Base-by-base conservation (phyloP, 1,140 invertebrate species). In the Pteromalus puparum region DNA sequence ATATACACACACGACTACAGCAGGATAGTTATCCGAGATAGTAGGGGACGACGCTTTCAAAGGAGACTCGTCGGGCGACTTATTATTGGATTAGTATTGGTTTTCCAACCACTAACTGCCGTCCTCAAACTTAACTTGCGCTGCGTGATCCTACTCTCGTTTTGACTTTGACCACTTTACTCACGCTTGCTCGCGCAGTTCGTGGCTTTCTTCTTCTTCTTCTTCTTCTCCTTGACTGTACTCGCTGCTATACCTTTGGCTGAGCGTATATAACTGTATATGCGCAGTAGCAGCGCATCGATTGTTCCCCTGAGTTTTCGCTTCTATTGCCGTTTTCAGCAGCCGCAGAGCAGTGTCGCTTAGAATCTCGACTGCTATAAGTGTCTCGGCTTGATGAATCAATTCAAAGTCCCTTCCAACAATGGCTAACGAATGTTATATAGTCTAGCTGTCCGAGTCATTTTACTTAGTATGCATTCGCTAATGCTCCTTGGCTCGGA, bases 31-130 rank as follows among this genome's bases (percentile, higher is more conserved):
- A 53, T 53, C 48, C 9, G 48, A 53, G 15, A 53, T 53, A 15
- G n/a, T 48, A 2, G 12, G 38, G 10, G 5, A 28, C 18, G 26
- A 28, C 6, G 28, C 53, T n/a, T 67, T 67, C 77, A 79, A 79
- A 79, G 38, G 53, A 67, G 13, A 34, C 61, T 12, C 21, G 73
- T 15, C 38, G 38, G 38, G 13, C 34, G 9, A 67, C 61, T 34
- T 79, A 26, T 79, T 34, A 79, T 79, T 79, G 77, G 1, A 67
- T 79, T 79, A 38, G 53, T 67, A 79, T 79, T 68, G 77, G 53
- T 68, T 79, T 34, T 79, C 34, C 61, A 42, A 38, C 53, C 53
- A 61, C 28, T 65, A 79, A 67, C 53, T 28, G 46, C 24, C 75
- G 48, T 15, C 28, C 70, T 73, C 30, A 73, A 73, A 73, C 70